Base-by-base conservation (phyloP, 1,140 invertebrate species). In the Plutomurus gul region DNA sequence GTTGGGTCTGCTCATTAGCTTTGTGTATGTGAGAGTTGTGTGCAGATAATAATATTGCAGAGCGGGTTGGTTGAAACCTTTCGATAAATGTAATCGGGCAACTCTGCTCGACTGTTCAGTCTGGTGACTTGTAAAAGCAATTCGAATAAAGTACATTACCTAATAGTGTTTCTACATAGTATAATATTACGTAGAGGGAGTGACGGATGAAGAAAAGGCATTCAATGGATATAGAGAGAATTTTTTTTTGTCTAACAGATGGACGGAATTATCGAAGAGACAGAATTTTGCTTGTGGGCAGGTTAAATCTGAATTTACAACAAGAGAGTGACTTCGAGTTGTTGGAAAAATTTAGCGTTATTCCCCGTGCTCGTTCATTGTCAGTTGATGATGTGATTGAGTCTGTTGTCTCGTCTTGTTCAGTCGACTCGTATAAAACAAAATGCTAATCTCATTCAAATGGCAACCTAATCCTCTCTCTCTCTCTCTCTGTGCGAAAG, bases 281-380 rank as follows among this genome's bases (percentile, higher is more conserved):
- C 3, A 33, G 56, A 65, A 25, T 33, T 33, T 65, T 36, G 56
- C 56, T 65, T n/a, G 56, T 65, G 56, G 56, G 56, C 56, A 65
- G 56, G 56, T 65, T 65, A 65, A 65, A 36, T 65, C 56, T 27
- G 56, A 65, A 65, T 65, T 65, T 51, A 51, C 47, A n/a, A 30
- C 56, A 65, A 65, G 56, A 65, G 16, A 65, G 18, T n/a, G n/a
- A 16, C 7, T 20, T 49, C 46, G n/a, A n/a, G n/a, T n/a, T n/a
- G n/a, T n/a, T 43, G 39, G 6, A 30, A 36, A 30, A 33, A 65
- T 65, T 27, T 65, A 65, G 16, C 56, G 56, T 65, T 65, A 65
- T 60, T 60, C 27, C 36, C 16, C 22, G 36, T 36, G 13, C 56
- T n/a, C n/a, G n/a, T n/a, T n/a, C n/a, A n/a, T n/a, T n/a, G n/a